These are phyloP conservation scores for Tadarida brasiliensis DNA, from an alignment of 2,797 vertebrate species.

Conservation along the genomic window DNA sequence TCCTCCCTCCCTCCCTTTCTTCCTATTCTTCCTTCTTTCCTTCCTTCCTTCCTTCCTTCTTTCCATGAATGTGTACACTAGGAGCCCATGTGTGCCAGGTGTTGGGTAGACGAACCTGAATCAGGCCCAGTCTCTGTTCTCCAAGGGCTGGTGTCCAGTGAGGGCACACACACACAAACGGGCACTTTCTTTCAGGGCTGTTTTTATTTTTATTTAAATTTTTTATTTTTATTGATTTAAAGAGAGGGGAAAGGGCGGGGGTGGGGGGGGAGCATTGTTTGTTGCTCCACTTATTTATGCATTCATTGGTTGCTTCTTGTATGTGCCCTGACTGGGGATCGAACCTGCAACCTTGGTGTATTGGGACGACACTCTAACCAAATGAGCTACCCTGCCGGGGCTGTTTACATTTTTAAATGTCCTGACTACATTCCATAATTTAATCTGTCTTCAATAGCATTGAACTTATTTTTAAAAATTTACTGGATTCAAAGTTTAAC, in stretches of 20 bases:
- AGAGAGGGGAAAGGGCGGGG: too few relatives aligned
- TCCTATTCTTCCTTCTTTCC: not conserved
- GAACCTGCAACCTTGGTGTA: too few relatives aligned
- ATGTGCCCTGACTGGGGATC: too few relatives aligned
- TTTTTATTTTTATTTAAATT: constrained; percentile 45
- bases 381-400: not conserved
- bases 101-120: not conserved
- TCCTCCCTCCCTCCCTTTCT: not conserved
- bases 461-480: constrained; percentile 33
- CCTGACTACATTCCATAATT: not conserved
- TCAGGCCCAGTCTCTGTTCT: not conserved
- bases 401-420: constrained; percentile 35
- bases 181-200: not conserved
- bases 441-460: not conserved
- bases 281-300: too few relatives aligned
- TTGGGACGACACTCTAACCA: too few relatives aligned
- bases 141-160: not conserved
- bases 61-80: not conserved
- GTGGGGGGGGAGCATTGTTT: too few relatives aligned
- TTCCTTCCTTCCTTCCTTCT: not conserved
- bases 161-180: not conserved
- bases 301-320: too few relatives aligned
- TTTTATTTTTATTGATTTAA: not conserved
- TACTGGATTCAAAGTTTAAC: not conserved
- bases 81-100: not conserved